Base-by-base conservation (phyloP, 2,113 vertebrate genomes). In the Macaca mulatta region DNA sequence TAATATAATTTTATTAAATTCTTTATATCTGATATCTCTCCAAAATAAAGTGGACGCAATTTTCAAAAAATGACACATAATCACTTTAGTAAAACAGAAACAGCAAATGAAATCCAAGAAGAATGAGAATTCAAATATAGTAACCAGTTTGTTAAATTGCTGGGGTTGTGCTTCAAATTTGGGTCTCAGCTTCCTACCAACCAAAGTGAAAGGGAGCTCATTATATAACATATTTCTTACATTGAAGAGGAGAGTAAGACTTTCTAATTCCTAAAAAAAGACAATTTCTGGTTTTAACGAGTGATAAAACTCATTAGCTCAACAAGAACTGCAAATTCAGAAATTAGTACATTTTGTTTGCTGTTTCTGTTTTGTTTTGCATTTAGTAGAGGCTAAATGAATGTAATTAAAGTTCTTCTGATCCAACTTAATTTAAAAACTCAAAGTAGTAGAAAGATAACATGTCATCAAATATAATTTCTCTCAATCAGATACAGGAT, bases 1-100 rank as follows among this genome's bases (percentile, higher is more conserved):
- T 64, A 64, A 64, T 30, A 64, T 13, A 64, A 64, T 64, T 64
- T 30, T 30, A 64, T 64, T 64, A 64, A 95, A 89, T 72, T 92
- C 16, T 89, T 89, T 89, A 59, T 75, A 80, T 45, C 8, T 17
- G n/a, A 23, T 78, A 11, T 70, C 38, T 90, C 22, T 50, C 69
- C 40, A 77, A 87, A 92, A 96, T 87, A 22, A 40, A 87, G 3
- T 52, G 3, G 20, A 90, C 7, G 20, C 50, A 82, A 86, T 77
- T 89, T 86, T 88, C 25, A 84, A 91, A 13, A 70, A 77, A 81
- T 78, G 30, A 72, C 10, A 90, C n/a, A 69, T n/a, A 97, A 70
- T 93, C 9, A 83, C 4, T 18, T 70, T 40, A 89, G 40, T 75
- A 88, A 94, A 87, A 93, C 55, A 83, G 23, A 94, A 96, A 91